These are phyloP conservation scores for Pelobates fuscus DNA, from an alignment of 2,113 vertebrate species.

Conservation along the genomic window DNA sequence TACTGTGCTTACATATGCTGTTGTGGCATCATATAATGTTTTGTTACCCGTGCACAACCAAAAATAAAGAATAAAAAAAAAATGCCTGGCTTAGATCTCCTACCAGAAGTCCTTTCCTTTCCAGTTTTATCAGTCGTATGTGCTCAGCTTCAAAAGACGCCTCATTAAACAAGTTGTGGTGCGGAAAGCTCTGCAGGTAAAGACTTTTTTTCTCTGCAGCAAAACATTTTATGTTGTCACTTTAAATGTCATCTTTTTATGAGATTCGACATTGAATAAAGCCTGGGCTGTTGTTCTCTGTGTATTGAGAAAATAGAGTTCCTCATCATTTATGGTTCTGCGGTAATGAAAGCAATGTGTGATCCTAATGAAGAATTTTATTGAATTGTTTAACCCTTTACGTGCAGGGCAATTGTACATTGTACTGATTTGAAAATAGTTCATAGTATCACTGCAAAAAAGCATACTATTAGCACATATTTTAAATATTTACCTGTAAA, in stretches of 20 bases:
- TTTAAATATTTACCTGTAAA: too few species aligned
- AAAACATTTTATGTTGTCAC: slow-evolving; percentile 36
- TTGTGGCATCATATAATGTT: too few species aligned
- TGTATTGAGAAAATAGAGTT: neutral
- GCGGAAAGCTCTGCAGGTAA: slow-evolving; percentile 17
- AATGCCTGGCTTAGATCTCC: neutral
- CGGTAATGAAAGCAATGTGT: neutral
- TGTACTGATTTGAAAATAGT: too few species aligned
- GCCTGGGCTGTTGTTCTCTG: neutral
- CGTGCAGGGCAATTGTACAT: too few species aligned
- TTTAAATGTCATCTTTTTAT: slow-evolving; percentile 40
- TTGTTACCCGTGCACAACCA: too few species aligned
- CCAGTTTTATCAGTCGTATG: slow-evolving; percentile 1
- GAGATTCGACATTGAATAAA: slow-evolving; percentile 4
- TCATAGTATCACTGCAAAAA: too few species aligned
- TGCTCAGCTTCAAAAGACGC: neutral
- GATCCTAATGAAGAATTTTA: too few species aligned
- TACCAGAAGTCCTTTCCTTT: neutral
- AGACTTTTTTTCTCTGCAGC: slow-evolving; percentile 8
- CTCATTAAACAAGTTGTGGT: slow-evolving; percentile 29
- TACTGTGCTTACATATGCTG: too few species aligned
- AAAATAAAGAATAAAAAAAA: too few species aligned
- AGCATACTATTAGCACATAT: too few species aligned
- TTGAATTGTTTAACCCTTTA: too few species aligned
- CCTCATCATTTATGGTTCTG: slow-evolving; percentile 18